Percentiles rank a stretch among this genome's conserved stretches.
These are phyloP conservation scores for Lepus townsendii DNA, from an alignment of 2,797 vertebrate species.

Conservation along the genomic window DNA sequence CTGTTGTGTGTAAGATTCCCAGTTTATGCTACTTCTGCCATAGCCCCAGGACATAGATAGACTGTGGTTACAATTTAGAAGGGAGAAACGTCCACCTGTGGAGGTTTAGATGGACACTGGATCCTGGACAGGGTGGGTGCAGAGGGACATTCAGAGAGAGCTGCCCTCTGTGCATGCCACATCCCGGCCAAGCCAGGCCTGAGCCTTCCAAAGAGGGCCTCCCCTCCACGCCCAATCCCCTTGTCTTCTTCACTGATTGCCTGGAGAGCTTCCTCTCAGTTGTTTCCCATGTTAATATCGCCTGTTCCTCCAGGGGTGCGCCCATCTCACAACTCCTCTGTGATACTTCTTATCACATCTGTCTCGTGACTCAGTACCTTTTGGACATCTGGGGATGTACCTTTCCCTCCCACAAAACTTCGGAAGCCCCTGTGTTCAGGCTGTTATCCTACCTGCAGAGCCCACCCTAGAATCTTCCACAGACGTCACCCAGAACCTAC, in stretches of 20 bases:
- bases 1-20: neutral
- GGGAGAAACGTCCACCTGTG: neutral
- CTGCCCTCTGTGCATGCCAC: accelerated
- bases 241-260: neutral
- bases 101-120: neutral
- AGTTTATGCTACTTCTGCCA: neutral
- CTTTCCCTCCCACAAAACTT: neutral
- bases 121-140: neutral
- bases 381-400: accelerated
- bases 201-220: neutral
- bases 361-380: neutral
- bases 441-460: neutral
- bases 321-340: neutral
- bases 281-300: no score
- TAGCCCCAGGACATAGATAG: neutral
- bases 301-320: no score
- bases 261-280: neutral
- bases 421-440: neutral
- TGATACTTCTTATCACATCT: accelerated
- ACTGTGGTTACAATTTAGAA: neutral
- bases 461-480: neutral
- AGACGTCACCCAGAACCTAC: neutral
- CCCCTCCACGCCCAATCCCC: neutral
- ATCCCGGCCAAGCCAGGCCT: no score
- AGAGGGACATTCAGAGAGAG: neutral